These are phyloP conservation scores for Drosophila lacicola DNA, from an alignment of 2,888 invertebrate species.

Conservation along the genomic window DNA sequence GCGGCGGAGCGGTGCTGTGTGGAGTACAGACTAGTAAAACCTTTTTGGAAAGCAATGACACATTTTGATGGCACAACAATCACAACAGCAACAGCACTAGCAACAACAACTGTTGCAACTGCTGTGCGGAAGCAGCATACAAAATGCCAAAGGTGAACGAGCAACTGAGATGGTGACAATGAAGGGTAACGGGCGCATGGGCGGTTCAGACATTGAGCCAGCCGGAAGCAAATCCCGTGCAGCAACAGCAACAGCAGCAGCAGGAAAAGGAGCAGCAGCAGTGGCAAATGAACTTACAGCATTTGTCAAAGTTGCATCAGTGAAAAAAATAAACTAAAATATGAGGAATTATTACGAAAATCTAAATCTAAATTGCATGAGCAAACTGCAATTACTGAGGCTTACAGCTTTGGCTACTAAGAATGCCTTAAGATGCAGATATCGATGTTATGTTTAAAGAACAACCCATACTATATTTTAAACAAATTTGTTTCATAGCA, in stretches of 20 bases:
- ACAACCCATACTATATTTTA: too few relatives aligned
- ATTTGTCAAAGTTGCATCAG: constrained; percentile 7
- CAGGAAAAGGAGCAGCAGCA: too few relatives aligned
- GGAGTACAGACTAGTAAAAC: neutral
- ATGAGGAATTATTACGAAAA: neutral
- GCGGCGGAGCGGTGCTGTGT: constrained; percentile 2
- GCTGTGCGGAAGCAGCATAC: constrained; percentile 54
- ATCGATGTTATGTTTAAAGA: too few relatives aligned
- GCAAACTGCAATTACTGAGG: neutral
- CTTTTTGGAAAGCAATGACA: constrained; percentile 56
- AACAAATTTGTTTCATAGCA: too few relatives aligned
- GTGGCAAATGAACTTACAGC: constrained; percentile 29
- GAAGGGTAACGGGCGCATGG: neutral
- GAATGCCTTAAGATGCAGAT: too few relatives aligned
- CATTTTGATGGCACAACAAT: constrained; percentile 63
- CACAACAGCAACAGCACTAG: constrained; percentile 40
- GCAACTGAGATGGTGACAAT: constrained; percentile 25
- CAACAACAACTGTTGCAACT: constrained; percentile 23
- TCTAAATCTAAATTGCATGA: neutral
- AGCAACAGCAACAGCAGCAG: neutral
- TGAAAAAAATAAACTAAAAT: neutral
- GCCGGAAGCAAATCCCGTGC: constrained; percentile 37
- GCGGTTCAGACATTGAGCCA: constrained; percentile 15
- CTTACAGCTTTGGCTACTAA: neutral
- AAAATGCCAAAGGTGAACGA: constrained; percentile 56